Conservation (phyloP, 2,888 invertebrate species). For the Orthosia cruda region DNA sequence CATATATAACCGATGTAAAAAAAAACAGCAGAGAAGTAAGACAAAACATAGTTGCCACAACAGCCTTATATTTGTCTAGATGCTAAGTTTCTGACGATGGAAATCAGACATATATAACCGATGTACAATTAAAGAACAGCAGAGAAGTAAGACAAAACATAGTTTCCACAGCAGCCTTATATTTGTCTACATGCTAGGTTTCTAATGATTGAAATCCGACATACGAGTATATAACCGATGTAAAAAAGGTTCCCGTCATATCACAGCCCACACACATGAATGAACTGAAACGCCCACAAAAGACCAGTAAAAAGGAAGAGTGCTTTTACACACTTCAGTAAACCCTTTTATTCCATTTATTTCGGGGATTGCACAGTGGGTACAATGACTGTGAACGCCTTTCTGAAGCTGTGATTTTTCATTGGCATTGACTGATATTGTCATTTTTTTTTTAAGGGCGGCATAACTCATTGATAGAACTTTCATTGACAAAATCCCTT, state of each 20-base stretch:
- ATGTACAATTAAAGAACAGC: too few relatives aligned
- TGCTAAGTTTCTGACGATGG: too few relatives aligned
- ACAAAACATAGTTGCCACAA: too few relatives aligned
- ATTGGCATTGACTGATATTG: background rate
- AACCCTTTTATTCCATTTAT: constrained; percentile 10
- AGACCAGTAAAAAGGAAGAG: background rate
- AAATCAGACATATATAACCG: too few relatives aligned
- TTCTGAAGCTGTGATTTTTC: background rate
- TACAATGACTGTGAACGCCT: constrained; percentile 1
- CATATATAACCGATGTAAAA: too few relatives aligned
- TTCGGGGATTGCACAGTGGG: constrained; percentile 1
- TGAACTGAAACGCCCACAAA: constrained; percentile 25
- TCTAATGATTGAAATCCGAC: background rate
- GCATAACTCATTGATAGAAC: too few relatives aligned
- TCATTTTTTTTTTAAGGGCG: too few relatives aligned
- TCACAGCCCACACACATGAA: constrained; percentile 17
- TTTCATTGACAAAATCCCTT: too few relatives aligned
- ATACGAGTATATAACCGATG: background rate
- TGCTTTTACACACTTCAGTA: constrained; percentile 24
- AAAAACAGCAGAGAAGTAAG: too few relatives aligned
- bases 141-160: too few relatives aligned
- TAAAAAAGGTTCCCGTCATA: background rate
- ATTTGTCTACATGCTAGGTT: background rate
- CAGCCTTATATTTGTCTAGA: too few relatives aligned
- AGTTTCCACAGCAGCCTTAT: background rate